Percentiles rank a stretch among this genome's conserved stretches.
phyloP scores from a whole-genome alignment of 2,888 invertebrate genomes.

The Yponomeuta evonymella region DNA sequence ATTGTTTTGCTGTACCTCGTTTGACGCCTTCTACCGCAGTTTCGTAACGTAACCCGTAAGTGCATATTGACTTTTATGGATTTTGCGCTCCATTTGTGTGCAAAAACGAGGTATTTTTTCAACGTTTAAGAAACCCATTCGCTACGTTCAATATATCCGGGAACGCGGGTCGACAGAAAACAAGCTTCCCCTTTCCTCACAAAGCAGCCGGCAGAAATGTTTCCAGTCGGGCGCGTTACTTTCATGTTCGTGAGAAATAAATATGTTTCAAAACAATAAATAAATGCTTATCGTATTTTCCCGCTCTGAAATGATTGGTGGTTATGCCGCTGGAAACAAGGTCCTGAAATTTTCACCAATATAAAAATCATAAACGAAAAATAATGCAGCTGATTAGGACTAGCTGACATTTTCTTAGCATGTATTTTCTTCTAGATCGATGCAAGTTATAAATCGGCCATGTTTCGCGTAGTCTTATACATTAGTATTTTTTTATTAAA shows the following conservation, averaged over 20 bases:
- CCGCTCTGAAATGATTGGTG: neutral
- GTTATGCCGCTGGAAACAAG: neutral
- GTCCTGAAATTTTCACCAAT: too few relatives aligned
- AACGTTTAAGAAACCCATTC: neutral
- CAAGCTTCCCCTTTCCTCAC: neutral
- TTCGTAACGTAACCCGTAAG: too few relatives aligned
- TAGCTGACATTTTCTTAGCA: too few relatives aligned
- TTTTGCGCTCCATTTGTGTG: neutral
- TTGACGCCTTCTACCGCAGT: neutral
- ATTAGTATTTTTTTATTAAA: too few relatives aligned
- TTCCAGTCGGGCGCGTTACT: neutral
- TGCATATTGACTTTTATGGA: too few relatives aligned
- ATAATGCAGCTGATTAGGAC: too few relatives aligned
- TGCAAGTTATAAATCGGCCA: too few relatives aligned
- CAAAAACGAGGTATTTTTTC: neutral
- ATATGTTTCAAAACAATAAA: neutral
- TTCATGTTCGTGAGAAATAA: neutral
- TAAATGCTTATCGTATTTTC: neutral
- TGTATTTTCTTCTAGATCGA: too few relatives aligned
- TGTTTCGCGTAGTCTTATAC: too few relatives aligned
- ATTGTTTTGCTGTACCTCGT: neutral
- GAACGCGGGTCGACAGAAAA: neutral
- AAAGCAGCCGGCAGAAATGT: neutral
- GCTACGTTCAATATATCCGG: neutral
- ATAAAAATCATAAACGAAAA: too few relatives aligned